A percentile compares a stretch with the other conserved stretches of the same genome.
Conservation (phyloP, 2,888 invertebrate species). For the Desoria tigrina region DNA sequence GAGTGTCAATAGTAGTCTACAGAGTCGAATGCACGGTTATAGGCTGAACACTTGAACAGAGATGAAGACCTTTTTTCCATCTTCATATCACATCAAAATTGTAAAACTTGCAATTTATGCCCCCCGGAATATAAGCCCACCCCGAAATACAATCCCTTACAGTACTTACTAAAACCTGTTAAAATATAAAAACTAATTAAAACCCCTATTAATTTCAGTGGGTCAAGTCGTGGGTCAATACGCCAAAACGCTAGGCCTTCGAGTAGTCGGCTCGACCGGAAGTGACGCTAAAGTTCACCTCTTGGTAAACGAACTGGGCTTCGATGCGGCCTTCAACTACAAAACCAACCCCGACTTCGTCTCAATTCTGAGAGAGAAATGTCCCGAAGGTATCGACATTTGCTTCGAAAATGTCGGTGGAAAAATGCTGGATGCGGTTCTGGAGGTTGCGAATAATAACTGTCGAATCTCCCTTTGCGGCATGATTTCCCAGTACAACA, state of each 20-base stretch:
- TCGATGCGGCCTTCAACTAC: constrained; percentile 31
- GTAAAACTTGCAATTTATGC: too few species aligned
- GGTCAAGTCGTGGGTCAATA: constrained; percentile 27
- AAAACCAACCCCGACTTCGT: constrained; percentile 17
- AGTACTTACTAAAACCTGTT: too few species aligned
- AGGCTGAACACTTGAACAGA: too few species aligned
- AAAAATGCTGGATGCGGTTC: constrained; percentile 27
- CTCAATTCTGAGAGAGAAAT: constrained; percentile 18
- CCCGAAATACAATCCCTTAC: too few species aligned
- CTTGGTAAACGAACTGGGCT: constrained; percentile 21
- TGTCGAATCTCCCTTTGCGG: constrained; percentile 24
- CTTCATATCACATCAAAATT: too few species aligned
- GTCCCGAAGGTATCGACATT: constrained; percentile 29
- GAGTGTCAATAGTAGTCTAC: too few species aligned
- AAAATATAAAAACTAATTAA: too few species aligned
- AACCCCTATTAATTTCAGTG: too few species aligned
- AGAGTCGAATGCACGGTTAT: too few species aligned
- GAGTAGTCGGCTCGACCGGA: constrained; percentile 26
- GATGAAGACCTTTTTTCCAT: too few species aligned
- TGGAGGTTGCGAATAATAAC: constrained; percentile 18
- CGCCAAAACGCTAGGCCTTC: constrained; percentile 20
- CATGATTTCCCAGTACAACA: constrained; percentile 28
- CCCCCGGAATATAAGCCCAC: too few species aligned
- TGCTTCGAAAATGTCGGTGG: constrained; percentile 31
- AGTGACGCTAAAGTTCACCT: constrained; percentile 18